phyloP scores from a whole-genome alignment of 2,888 invertebrate species.

The Aplocera efformata region DNA sequence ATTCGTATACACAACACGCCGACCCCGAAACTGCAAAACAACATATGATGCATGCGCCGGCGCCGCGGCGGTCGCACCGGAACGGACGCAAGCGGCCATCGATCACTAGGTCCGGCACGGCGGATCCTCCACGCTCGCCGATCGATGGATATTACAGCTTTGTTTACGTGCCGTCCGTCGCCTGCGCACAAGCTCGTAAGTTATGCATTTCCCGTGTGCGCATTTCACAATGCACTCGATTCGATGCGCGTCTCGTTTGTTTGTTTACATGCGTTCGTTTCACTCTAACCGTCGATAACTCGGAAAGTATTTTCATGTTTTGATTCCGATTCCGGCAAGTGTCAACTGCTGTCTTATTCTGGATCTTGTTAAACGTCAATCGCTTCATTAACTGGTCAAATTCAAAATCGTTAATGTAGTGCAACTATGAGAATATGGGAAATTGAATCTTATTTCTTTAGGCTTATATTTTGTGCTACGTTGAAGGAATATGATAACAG shows the following conservation, averaged over 20 bases:
- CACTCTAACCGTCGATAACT: slow-evolving; percentile 23
- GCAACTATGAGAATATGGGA: slow-evolving; percentile 24
- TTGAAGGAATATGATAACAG: slow-evolving; percentile 19
- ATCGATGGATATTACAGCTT: slow-evolving; percentile 49
- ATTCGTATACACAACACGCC: slow-evolving; percentile 23
- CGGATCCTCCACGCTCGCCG: slow-evolving; percentile 31
- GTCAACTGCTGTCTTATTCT: slow-evolving; percentile 24
- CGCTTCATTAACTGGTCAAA: slow-evolving; percentile 46
- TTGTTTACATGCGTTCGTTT: slow-evolving; percentile 50
- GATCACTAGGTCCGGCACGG: slow-evolving; percentile 30
- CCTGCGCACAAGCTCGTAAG: slow-evolving; percentile 60
- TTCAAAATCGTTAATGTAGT: slow-evolving; percentile 56
- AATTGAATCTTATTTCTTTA: slow-evolving; percentile 32
- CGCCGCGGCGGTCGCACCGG: slow-evolving; percentile 26
- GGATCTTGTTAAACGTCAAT: slow-evolving; percentile 37
- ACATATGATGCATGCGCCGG: slow-evolving; percentile 15
- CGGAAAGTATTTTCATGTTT: slow-evolving; percentile 19
- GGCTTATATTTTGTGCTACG: slow-evolving; percentile 24
- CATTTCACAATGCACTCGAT: slow-evolving; percentile 58
- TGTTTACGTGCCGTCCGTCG: slow-evolving; percentile 56
- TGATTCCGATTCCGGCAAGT: slow-evolving; percentile 13
- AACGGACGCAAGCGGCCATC: slow-evolving; percentile 21
- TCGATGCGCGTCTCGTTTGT: slow-evolving; percentile 54
- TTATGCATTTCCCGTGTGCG: slow-evolving; percentile 65
- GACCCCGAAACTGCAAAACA: slow-evolving; percentile 12